Evolutionary conservation across 2,113 vertebrate genomes (phyloP), one percentile per base, ranked within the genome.

Genomic region (Sander vitreus): DNA sequence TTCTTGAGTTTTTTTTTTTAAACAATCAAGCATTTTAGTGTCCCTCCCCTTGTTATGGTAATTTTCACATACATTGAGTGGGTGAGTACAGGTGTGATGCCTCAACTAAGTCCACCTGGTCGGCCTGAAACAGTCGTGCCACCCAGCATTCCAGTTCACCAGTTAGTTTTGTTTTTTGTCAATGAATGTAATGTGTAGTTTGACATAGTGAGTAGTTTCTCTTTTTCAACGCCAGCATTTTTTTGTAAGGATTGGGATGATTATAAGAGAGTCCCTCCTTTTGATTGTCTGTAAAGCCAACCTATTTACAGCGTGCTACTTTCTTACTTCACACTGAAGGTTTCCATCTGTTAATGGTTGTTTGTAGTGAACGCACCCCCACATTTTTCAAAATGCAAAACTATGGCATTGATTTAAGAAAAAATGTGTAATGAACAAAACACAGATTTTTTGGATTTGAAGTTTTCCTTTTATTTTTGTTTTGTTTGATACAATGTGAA

Each of bases 21-120:
- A 91, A 76, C 74, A 84, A 77, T 90, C 66, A 57, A 80, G 70
- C 80, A 78, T 95, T 95, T 94, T 95, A 95, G 88, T 92, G 88
- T 75, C 73, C 55, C 33, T 67, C 27, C 58, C 76, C 73, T 69
- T 80, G 69, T 88, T 39, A 33, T 55, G 21, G 50, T 87, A 1
- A 47, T 74, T 78, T 87, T 86, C 73, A 82, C 55, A 71, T 54
- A 65, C 77, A 80, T 70, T 86, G 68, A 80, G 77, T 92, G 84
- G 85, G 84, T 85, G 72, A 82, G 76, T 81, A 21, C 76, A 80
- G 73, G 82, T 78, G 76, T 84, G 57, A 76, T 57, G 39, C 51
- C 45, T 88, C 66, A 51, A 64, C 53, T 18, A 11, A 74, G 59
- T 83, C 72, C 58, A 51, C 83, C 30, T 72, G 19, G 45, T 73